Conservation (phyloP, 2,797 vertebrate species). For the Takifugu rubripes region DNA sequence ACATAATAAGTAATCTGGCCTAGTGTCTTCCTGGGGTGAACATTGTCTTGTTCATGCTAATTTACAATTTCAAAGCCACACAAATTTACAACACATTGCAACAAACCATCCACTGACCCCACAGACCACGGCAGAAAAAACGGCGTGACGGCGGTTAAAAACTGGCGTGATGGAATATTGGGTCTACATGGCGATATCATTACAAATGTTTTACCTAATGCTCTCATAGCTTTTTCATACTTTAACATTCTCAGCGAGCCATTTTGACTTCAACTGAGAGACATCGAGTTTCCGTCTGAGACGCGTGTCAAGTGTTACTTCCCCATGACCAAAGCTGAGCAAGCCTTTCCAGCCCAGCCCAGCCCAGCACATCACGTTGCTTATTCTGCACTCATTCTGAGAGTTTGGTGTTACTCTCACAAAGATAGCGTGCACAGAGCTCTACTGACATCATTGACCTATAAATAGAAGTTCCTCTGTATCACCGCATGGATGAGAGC, state of each 20-base stretch:
- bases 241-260: too few species aligned
- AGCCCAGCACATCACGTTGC: conserved; percentile 28
- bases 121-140: too few species aligned
- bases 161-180: too few species aligned
- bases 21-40: not conserved
- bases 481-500: not conserved
- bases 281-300: conserved; percentile 19
- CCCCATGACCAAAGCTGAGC: conserved; percentile 29
- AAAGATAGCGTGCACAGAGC: not conserved
- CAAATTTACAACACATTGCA: too few species aligned
- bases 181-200: too few species aligned
- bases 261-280: not conserved
- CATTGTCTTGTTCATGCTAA: too few species aligned
- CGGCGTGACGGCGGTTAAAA: too few species aligned
- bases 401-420: not conserved
- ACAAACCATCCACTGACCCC: too few species aligned
- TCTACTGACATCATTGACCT: conserved; percentile 16
- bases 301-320: conserved; percentile 18
- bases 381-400: conserved; percentile 11
- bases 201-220: too few species aligned
- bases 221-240: too few species aligned
- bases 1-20: not conserved
- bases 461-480: conserved; percentile 5
- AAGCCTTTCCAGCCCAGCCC: conserved; percentile 31
- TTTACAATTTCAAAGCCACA: too few species aligned